Base-by-base conservation (phyloP, 2,113 vertebrate genomes). In the Hippocampus comes region DNA sequence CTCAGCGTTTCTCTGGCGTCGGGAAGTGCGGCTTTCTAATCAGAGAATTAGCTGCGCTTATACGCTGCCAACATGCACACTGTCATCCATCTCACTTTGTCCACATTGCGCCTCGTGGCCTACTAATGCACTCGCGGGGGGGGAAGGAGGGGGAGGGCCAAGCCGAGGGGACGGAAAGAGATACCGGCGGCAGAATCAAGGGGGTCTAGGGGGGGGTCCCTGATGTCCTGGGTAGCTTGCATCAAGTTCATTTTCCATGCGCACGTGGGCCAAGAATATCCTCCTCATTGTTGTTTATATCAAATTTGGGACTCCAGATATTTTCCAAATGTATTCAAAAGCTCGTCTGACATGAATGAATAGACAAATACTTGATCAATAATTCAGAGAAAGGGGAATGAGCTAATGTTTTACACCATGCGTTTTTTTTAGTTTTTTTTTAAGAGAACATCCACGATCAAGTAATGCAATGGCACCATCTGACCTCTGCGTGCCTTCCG, bases 11-110 rank as follows among this genome's bases (percentile, higher is more conserved):
- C 84, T 74, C 71, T 46, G 60, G 77, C 68, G 79, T 71, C 80
- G 86, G 34, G 86, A 89, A 88, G 80, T 61, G 59, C 78, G 63
- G 86, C 77, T 88, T 89, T 84, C 87, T 83, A 89, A 90, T 90
- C 85, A 86, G 83, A 90, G 84, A 88, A 90, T 89, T 87, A 89
- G 87, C 78, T 57, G 73, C 78, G 72, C 76, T 73, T 70, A 15
- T 71, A 59, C 23, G 14, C 74, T 85, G 87, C 87, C 87, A 89
- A 85, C 82, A 82, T 77, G 81, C 83, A 82, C 84, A 70, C 78
- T 30, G 79, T 87, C 84, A 87, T 88, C 82, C 84, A 87, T 88
- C 86, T 86, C 83, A 86, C 87, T 87, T 88, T 84, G 84, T 87
- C 89, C 87, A 87, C 80, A 83, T 77, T 43, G 72, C 78, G 80